A percentile compares a stretch with the other conserved stretches of the same genome.
phyloP scores from a whole-genome alignment of 2,113 vertebrate species.

The Nannospalax galili region DNA sequence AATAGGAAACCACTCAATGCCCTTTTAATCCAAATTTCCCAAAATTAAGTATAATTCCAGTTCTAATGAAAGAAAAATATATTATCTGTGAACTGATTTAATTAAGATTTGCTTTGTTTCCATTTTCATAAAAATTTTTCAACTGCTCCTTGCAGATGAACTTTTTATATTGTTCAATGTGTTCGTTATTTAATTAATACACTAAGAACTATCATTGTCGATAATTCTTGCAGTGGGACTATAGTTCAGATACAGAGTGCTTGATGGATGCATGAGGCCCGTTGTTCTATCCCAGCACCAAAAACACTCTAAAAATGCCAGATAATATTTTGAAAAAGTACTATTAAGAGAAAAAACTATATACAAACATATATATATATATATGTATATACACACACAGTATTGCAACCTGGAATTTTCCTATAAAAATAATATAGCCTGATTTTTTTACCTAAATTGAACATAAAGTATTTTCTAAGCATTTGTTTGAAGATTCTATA shows the following conservation, averaged over 20 bases:
- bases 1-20: neutral
- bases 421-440: neutral
- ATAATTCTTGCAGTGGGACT: neutral
- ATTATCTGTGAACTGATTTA: neutral
- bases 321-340: no score
- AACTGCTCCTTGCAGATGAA: neutral
- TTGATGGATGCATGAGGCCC: neutral
- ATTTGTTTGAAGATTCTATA: neutral
- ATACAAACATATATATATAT: neutral
- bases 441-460: neutral
- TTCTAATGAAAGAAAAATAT: neutral
- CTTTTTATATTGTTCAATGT: neutral
- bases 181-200: neutral
- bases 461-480: no score
- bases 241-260: neutral
- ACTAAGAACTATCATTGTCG: neutral
- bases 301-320: no score
- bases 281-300: neutral
- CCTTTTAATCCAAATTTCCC: neutral
- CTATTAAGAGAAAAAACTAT: no score
- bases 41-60: neutral
- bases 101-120: neutral
- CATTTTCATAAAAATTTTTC: neutral
- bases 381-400: rapidly evolving
- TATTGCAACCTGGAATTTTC: neutral